Base-by-base conservation (phyloP, 2,113 vertebrate species). In the Sinocyclocheilus maitianheensis region DNA sequence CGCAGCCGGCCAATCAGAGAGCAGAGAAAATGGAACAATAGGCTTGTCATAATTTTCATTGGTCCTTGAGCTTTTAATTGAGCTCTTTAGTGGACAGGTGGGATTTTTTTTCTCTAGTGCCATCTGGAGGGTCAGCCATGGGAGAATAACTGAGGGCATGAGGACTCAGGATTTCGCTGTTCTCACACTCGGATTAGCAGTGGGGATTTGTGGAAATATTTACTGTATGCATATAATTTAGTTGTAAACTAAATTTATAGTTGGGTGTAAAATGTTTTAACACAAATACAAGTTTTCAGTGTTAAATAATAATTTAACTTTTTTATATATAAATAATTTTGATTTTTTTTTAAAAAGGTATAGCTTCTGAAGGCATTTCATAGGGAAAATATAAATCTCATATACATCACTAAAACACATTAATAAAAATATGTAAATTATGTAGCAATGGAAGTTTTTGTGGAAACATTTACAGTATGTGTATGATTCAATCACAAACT, bases 41-140 rank as follows among this genome's bases (percentile, higher is more conserved):
- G 90, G 8, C 58, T 51, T 69, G 40, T 75, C 65, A 46, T 67
- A 67, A 82, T 81, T 88, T 40, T 71, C 53, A 71, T 58, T 37
- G 84, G 86, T 62, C 62, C 30, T 77, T 84, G 53, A 86, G 89
- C 88, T 90, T 89, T 91, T 91, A 87, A 90, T 74, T 89, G 90
- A 90, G 58, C 78, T 69, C 93, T 92, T 89, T 75, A 87, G 24
- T 88, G 88, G 91, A 93, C 91, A 94, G 94, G 93, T 94, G 93
- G 94, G 91, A 91, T 87, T 90, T 87, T 90, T 34, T 22, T 89
- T 90, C 89, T 88, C 91, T 71, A 18, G 81, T 88, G 88, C 81
- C 92, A 88, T 88, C 80, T 90, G 90, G 90, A 74, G 90, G 91
- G 90, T 93, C 91, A 91, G 88, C 24, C 26, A 65, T 93, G 94